Evolutionary conservation across 2,797 vertebrate species (phyloP).

Genomic region (Leptoclinus maculatus): DNA sequence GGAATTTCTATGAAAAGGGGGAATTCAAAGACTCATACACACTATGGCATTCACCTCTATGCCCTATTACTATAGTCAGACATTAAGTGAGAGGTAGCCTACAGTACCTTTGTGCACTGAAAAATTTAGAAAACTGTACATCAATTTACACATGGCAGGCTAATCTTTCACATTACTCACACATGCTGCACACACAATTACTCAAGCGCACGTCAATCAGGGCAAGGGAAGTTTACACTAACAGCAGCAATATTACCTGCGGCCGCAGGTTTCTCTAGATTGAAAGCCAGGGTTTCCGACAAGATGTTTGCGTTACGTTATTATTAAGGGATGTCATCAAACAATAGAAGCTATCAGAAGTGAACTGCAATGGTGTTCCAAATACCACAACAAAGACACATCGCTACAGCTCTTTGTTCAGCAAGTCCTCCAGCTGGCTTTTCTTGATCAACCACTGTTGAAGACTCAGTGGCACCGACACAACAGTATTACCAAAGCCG

Average conservation of each 20-base stretch:
- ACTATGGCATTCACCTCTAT: slow-evolving; percentile 63
- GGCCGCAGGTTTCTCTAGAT: slow-evolving; percentile 46
- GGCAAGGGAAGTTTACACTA: slow-evolving; percentile 34
- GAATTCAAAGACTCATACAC: slow-evolving; percentile 59
- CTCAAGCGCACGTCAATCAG: slow-evolving; percentile 58
- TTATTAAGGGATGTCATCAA: slow-evolving; percentile 23
- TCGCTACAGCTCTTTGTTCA: slow-evolving; percentile 5
- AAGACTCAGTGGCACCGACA: not conserved
- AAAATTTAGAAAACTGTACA: slow-evolving; percentile 76
- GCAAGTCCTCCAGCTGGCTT: slow-evolving; percentile 4
- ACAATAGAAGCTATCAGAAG: slow-evolving; percentile 8
- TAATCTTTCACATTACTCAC: slow-evolving; percentile 60
- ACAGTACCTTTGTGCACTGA: slow-evolving; percentile 80
- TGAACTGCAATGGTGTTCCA: slow-evolving; percentile 8
- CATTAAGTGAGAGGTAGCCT: slow-evolving; percentile 78
- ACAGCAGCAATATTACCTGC: slow-evolving; percentile 69
- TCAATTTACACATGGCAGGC: slow-evolving; percentile 76
- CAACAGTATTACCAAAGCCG: not conserved
- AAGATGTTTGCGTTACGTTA: slow-evolving; percentile 18
- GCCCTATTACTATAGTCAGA: slow-evolving; percentile 63
- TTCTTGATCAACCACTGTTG: slow-evolving; percentile 13
- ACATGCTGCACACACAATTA: slow-evolving; percentile 54
- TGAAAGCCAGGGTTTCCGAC: slow-evolving; percentile 41
- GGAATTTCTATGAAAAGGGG: slow-evolving; percentile 50
- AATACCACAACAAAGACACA: slow-evolving; percentile 5